Base-by-base conservation (phyloP, 2,888 invertebrate species). In the Heliconius charithonia region DNA sequence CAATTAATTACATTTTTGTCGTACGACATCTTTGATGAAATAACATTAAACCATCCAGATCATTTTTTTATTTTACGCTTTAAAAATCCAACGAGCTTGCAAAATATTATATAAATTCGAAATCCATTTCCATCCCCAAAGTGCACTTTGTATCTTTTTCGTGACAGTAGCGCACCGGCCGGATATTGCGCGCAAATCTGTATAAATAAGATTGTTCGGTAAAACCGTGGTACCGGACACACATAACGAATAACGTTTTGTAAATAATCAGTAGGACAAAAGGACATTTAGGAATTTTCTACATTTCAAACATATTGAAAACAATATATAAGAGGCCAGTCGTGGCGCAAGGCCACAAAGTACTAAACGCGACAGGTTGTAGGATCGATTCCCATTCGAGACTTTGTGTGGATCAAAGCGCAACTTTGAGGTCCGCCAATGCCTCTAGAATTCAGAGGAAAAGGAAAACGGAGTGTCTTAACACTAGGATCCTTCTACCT, bases 71-170 rank as follows among this genome's bases (percentile, higher is more conserved):
- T 37, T 67, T 37, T 37, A 56, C 56, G 51, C n/a, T 71, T 71
- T 12, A 56, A 19, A 19, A 71, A 71, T 51, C 56, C n/a, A n/a
- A 67, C n/a, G 4, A 12, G 71, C n/a, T 56, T 71, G 6, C 29
- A 71, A 32, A 56, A 51, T 71, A 13, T 56, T 56, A 71, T 32
- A 71, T 71, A 71, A 56, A 71, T 71, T 71, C 22, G 56, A 56
- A 71, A 71, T 71, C 56, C n/a, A 56, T 56, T 71, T 71, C 56
- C 56, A 51, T 16, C 29, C 19, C 32, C 7, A 29, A 71, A 71
- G 51, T 71, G 51, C 56, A 71, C 71, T 71, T 71, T 71, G 71
- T 56, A 71, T 56, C 71, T 29, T 71, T 56, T 56, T 71, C 51
- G 27, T 12, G 29, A 56, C 51, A 29, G 22, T 32, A 56, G 71